phyloP scores from a whole-genome alignment of 2,888 invertebrate species.

The Corythucha ciliata region DNA sequence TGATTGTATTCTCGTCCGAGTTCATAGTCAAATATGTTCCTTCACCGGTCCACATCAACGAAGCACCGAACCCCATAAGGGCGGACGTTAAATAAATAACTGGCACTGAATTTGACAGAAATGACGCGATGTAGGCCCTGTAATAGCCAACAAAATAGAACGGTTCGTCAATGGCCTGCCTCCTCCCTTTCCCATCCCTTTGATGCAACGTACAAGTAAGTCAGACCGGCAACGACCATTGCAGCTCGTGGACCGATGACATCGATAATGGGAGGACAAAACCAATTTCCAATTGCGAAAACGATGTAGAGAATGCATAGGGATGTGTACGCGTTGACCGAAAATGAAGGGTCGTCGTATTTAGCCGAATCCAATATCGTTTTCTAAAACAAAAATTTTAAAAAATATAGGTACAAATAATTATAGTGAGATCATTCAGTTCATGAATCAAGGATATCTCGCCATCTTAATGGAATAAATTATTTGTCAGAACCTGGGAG shows the following conservation, averaged over 20 bases:
- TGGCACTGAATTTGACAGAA: slow-evolving; percentile 74
- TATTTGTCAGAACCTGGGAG: no score
- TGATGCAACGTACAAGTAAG: slow-evolving; percentile 72
- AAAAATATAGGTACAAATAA: no score
- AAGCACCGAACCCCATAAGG: slow-evolving; percentile 82
- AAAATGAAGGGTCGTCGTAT: slow-evolving; percentile 53
- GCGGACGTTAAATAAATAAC: slow-evolving; percentile 77
- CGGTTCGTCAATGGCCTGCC: no score
- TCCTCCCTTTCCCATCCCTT: no score
- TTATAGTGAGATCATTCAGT: no score
- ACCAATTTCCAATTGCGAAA: slow-evolving; percentile 86
- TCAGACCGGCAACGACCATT: slow-evolving; percentile 74
- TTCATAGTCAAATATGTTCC: slow-evolving; percentile 85
- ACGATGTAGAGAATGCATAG: slow-evolving; percentile 86
- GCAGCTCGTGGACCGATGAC: slow-evolving; percentile 76
- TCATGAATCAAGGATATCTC: no score
- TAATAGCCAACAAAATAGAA: slow-evolving; percentile 40
- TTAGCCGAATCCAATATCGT: slow-evolving; percentile 74
- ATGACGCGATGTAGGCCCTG: slow-evolving; percentile 82
- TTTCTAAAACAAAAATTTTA: slow-evolving; percentile 56
- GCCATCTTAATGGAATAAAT: no score
- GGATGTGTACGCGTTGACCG: slow-evolving; percentile 79
- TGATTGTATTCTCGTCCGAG: slow-evolving; percentile 77
- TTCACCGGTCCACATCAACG: slow-evolving; percentile 93
- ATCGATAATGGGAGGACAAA: slow-evolving; percentile 83